phyloP scores from a whole-genome alignment of 1,140 invertebrate species.

The Atta cephalotes region DNA sequence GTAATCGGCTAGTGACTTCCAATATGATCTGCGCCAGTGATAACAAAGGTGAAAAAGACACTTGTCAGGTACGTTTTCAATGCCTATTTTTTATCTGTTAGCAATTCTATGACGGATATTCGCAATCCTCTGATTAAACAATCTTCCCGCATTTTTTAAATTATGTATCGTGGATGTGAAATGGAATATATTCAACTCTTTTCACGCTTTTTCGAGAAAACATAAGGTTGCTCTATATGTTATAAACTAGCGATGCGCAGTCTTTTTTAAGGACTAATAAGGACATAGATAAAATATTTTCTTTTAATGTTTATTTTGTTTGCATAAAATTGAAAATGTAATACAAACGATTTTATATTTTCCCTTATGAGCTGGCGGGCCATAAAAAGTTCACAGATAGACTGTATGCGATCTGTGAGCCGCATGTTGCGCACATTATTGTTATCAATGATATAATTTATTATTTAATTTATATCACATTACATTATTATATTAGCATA shows the following conservation, averaged over 20 bases:
- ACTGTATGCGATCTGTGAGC: too few species aligned
- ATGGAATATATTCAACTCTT: not conserved
- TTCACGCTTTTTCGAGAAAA: not conserved
- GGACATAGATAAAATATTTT: too few species aligned
- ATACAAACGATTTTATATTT: too few species aligned
- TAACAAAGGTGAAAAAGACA: slow-evolving; percentile 74
- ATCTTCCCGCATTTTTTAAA: not conserved
- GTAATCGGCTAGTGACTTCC: slow-evolving; percentile 58
- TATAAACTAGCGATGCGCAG: too few species aligned
- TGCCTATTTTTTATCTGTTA: not conserved
- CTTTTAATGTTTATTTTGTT: too few species aligned
- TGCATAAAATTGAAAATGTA: too few species aligned
- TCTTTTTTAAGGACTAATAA: too few species aligned
- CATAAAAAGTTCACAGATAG: too few species aligned
- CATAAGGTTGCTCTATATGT: not conserved
- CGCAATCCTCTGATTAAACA: not conserved
- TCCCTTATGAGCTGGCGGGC: too few species aligned
- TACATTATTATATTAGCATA: not conserved
- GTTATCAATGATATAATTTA: not conserved
- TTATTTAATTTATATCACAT: not conserved
- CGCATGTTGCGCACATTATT: too few species aligned
- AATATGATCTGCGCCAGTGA: slow-evolving; percentile 82
- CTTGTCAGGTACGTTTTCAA: slow-evolving; percentile 74
- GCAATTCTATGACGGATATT: not conserved
- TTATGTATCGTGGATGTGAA: not conserved